Base-by-base conservation (phyloP, 2,797 vertebrate genomes). In the Ptychobarbus kaznakovi region DNA sequence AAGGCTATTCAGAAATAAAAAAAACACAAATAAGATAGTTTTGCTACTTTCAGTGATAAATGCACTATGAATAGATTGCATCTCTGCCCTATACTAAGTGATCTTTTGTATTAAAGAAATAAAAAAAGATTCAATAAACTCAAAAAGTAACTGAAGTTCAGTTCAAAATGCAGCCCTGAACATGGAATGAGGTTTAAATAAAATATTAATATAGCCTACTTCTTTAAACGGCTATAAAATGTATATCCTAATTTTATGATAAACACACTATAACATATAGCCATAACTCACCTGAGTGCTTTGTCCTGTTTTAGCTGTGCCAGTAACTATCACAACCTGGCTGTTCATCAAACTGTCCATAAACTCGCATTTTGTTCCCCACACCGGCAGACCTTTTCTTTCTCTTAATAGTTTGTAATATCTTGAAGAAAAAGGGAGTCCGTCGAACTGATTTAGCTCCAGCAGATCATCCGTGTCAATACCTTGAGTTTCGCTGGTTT, bases 391-490 rank as follows among this genome's bases (percentile, higher is more conserved):
- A 25, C 87, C 89, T 86, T 96, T 95, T 90, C 97, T 96, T 91
- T 97, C 95, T 76, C 94, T 93, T 3, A 96, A 82, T 1, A 98
- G 92, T 82, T 94, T 95, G 16, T 97, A 98, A 82, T 97, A 99
- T 11, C 96, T 96, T 0, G 97, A 98, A 1, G 98, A 99, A 86
- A 97, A 97, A 0, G 97, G 97, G 90, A 99, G 89, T 0, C 97
- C 96, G 11, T 99, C 97, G 15, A 98, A 99, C 40, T 94, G 96
- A 90, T 98, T 99, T 8, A 98, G 90, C 88, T 99, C 96, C 87
- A 99, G 88, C 53, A 97, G 95, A 80, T 97, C 96, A 4, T 95
- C 95, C 58, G 96, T 96, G 25, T 92, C 94, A 8, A 95, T 88
- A 46, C 80, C 87, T 42, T 83, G 80, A 15, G 87, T 94, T 76